Evolutionary conservation across 53 echinoderm and acorn worm genomes (phyloP).

Genomic region (Paracentrotus lividus): DNA sequence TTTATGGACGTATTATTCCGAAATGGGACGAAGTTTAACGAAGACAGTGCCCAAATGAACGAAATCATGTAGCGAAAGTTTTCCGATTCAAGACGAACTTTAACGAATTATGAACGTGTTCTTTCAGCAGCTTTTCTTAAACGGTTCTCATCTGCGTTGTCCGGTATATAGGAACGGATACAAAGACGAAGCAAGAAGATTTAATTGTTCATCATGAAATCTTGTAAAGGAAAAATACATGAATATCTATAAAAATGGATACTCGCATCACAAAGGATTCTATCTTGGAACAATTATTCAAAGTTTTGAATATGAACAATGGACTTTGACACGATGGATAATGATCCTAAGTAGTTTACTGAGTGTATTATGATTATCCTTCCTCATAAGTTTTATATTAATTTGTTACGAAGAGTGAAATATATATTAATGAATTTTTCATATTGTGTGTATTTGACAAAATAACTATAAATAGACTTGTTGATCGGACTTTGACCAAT

Average conservation of each 20-base stretch:
- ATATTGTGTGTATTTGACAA: not conserved
- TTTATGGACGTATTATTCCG: constrained; percentile 76
- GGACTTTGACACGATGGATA: not conserved
- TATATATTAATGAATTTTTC: not conserved
- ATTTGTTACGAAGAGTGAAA: not conserved
- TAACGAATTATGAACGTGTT: not conserved
- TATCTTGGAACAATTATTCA: too few species aligned
- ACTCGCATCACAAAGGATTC: not conserved
- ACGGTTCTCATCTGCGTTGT: not conserved
- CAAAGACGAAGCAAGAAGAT: not conserved
- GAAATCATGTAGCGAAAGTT: constrained; percentile 8
- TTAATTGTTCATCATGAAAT: not conserved
- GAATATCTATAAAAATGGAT: too few species aligned
- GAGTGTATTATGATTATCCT: not conserved
- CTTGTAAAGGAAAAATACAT: too few species aligned
- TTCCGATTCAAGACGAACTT: not conserved
- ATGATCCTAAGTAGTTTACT: not conserved
- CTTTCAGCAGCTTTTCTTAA: not conserved
- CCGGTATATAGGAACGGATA: not conserved
- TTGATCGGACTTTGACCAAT: not conserved
- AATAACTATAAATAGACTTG: not conserved
- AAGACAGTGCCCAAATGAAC: constrained; percentile 52
- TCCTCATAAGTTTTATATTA: not conserved
- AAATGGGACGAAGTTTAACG: constrained; percentile 51
- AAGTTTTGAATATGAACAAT: too few species aligned